Percentiles rank a stretch among this genome's conserved stretches.
These are phyloP conservation scores for Diarsia mendica DNA, from an alignment of 2,888 invertebrate species.

Conservation along the genomic window DNA sequence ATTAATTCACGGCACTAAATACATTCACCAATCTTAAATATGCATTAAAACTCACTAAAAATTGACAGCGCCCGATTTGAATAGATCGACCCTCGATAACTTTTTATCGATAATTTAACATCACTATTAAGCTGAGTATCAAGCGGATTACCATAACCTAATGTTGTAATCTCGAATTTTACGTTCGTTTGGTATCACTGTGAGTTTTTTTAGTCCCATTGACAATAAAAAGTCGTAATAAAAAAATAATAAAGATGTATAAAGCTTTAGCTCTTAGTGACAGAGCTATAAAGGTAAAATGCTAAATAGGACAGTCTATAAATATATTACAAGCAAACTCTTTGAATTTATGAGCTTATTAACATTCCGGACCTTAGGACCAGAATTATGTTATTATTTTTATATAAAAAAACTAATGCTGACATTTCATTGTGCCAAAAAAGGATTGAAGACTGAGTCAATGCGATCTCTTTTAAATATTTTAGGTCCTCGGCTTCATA, in stretches of 20 bases:
- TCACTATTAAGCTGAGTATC: constrained; percentile 45
- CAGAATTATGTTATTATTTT: neutral
- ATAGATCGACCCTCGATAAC: constrained; percentile 42
- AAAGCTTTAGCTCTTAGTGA: constrained; percentile 41
- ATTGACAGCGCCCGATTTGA: constrained; percentile 21
- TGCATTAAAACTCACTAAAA: constrained; percentile 21
- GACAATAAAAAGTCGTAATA: constrained; percentile 52
- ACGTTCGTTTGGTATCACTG: constrained; percentile 51
- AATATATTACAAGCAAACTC: constrained; percentile 34
- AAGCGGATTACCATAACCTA: constrained; percentile 63
- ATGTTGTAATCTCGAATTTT: constrained; percentile 66
- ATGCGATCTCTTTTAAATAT: neutral
- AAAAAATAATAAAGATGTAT: constrained; percentile 60
- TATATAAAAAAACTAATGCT: neutral
- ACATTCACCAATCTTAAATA: constrained; percentile 17
- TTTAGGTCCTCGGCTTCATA: too few species aligned
- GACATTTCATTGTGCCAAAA: neutral
- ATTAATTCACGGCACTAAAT: constrained; percentile 24
- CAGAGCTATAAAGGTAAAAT: constrained; percentile 42
- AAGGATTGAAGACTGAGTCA: neutral
- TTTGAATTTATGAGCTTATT: constrained; percentile 27
- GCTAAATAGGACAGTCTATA: constrained; percentile 41
- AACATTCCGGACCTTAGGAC: neutral
- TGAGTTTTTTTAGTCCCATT: constrained; percentile 48
- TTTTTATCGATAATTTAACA: constrained; percentile 45